Base-by-base conservation (phyloP, 2,888 invertebrate genomes). In the Noctua comes region DNA sequence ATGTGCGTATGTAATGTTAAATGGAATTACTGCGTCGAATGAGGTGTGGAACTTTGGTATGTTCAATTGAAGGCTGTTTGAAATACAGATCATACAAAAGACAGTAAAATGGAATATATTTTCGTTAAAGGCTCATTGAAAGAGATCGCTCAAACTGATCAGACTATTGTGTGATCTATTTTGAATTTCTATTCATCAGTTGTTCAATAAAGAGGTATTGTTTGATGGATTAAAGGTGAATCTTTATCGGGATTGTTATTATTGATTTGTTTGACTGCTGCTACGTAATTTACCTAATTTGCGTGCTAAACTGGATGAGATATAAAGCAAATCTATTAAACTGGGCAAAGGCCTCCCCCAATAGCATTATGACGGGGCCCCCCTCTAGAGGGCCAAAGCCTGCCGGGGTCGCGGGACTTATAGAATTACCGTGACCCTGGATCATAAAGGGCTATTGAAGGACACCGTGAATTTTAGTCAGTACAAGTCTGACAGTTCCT, bases 131-230 rank as follows among this genome's bases (percentile, higher is more conserved):
- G 16, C 5, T 72, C 16, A 24, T 65, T 66, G 78, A 46, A 64
- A 68, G 62, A 84, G 84, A 77, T 81, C 46, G 16, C 68, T 64
- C 27, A 59, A 71, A 31, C 18, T n/a, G 40, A 81, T 83, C 64
- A 71, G 79, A 21, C 27, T 57, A 64, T 83, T 72, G 54, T 68
- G 31, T 31, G 62, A 40, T 31, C 16, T 46, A 36, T 77, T 77
- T 54, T 68, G 72, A 64, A 36, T 79, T 65, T 65, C 43, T 79
- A 59, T 82, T 84, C 62, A 65, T 65, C 24, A 59, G 4, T 8
- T 36, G 40, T 57, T 57, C n/a, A 51, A 59, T 43, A 65, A n/a
- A 18, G 21, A 77, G 13, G 36, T n/a, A 51, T 78, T 77, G 36
- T 83, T 18, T 43, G 43, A 31, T 57, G 16, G 6, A 11, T 2